Evolutionary conservation across 2,797 vertebrate species (phyloP), one percentile per base, ranked within the genome.

Genomic region (Tarsius wallacei): DNA sequence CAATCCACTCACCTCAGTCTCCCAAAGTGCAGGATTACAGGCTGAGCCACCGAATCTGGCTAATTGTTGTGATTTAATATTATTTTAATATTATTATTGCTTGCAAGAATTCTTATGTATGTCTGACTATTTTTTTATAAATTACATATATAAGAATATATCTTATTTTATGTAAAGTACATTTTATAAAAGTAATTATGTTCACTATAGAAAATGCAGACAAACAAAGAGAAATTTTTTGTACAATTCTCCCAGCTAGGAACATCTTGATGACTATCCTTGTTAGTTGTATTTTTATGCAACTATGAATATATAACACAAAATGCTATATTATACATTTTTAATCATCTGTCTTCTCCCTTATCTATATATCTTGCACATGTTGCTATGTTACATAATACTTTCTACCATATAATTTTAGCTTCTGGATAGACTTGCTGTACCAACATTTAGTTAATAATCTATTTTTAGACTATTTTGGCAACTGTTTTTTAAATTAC

Each of bases 181-280:
- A 87, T 33, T 49, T 91, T 90, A 71, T 85, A 82, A 88, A 90
- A 92, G 21, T 90, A 89, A 83, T 82, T 63, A 71, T 55, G 10
- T 70, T 93, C 24, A 85, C 77, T 94, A 12, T 47, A 93, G 59
- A 92, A 94, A 94, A 90, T 94, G 9, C 49, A 94, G 61, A 91
- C 16, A 89, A 96, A 86, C 33, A 68, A 82, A 77, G 87, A 83
- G 10, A 49, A 61, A 70, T 61, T 92, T 76, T 63, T 51, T 70
- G 8, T 53, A 24, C 68, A 68, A 28, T 55, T 94, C 61, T 51
- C 28, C 63, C n/a, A 90, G 47, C 28, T 85, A 70, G 85, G 31
- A 71, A 49, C 53, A 90, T 66, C 82, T 90, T 42, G 36, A 9
- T 55, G 28, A 53, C 24, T 51, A 12, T 51, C 42, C 28, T 63